A percentile compares a stretch with the other conserved stretches of the same genome.
Evolutionary conservation across 2,113 vertebrate species (phyloP).

Genomic region (Rhynchomys soricoides): DNA sequence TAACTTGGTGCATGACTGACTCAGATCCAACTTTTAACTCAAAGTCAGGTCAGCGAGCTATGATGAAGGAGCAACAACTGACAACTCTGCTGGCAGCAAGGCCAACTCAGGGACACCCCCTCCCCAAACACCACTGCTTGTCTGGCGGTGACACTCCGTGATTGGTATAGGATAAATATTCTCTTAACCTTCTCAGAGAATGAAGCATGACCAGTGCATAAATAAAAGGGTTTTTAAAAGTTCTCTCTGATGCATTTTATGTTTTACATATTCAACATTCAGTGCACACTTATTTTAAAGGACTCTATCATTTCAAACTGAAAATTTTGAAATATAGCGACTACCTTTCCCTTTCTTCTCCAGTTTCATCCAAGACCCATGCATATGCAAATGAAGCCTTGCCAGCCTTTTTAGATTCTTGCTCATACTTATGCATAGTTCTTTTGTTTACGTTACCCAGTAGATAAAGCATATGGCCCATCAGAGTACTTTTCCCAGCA

Average conservation of each 20-base stretch:
- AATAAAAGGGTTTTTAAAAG: background rate
- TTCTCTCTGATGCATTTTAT: constrained; percentile 49
- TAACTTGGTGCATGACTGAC: constrained; percentile 3
- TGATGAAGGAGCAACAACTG: background rate
- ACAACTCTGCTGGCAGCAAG: background rate
- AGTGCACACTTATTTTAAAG: constrained; percentile 48
- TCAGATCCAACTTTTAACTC: background rate
- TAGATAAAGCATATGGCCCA: constrained; percentile 97
- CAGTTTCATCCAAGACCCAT: constrained; percentile 99
- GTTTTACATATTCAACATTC: constrained; percentile 40
- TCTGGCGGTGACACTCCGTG: background rate
- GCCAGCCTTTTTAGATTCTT: constrained; percentile 98
- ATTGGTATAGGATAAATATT: background rate
- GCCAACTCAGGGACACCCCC: background rate
- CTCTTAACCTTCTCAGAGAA: constrained; percentile 35
- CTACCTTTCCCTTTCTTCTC: constrained; percentile 98
- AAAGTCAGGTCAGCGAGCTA: background rate
- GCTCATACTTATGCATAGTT: constrained; percentile 99
- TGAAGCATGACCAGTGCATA: constrained; percentile 15
- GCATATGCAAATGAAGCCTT: constrained; percentile 99
- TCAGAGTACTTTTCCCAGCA: constrained; percentile 98
- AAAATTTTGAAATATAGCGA: constrained; percentile 64
- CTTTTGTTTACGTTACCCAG: constrained; percentile 98
- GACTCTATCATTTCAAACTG: constrained; percentile 59
- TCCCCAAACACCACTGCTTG: background rate